Base-by-base conservation (phyloP, 37 sponge, comb jelly and placozoan species). In the Chondrosia reniformis region DNA sequence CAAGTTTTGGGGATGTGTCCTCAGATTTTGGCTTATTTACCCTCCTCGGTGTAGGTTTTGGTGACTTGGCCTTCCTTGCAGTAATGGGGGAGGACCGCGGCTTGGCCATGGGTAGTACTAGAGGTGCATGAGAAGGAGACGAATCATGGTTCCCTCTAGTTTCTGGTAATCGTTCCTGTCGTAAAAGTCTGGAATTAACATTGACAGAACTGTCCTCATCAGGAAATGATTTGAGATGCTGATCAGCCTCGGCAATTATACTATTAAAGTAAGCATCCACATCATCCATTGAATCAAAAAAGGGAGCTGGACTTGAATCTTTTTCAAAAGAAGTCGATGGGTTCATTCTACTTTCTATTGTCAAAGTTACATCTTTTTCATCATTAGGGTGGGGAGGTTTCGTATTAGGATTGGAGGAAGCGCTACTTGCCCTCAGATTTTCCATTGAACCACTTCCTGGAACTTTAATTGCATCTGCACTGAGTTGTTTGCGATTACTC, bases 171-270 rank as follows among this genome's bases (percentile, higher is more conserved):
- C 25, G 27, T 19, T n/a, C 66, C 3, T 19, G 9, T 0, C 10
- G 1, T 13, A 39, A 7, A 19, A 39, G 19, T 2, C 3, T 6
- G 58, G 9, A 56, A 28, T 56, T 24, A 28, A 28, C 3, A 6
- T 2, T 6, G 7, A 28, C 7, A 2, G 27, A 24, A 56, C n/a
- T 8, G 44, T 69, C 72, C 17, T 69, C 72, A 34, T 69, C 72
- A 25, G 72, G 41, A 3, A 34, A 0, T 22, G 39, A 41, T 44
- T 69, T 69, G 17, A 69, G 42, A 39, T 69, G 43, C 2, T 17
- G n/a, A 6, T 69, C 72, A 69, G 72, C 72, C 21, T 69, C 72
- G 3, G 72, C 44, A 34, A 69, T 69, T 4, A 69, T 38, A 34
- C 43, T 40, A 44, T 69, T 69, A 25, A 69, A 69, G 72, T 43